These are phyloP conservation scores for Mnemiopsis leidyi DNA, from an alignment of 37 sponge, comb jelly and placozoan genomes.

Conservation along the genomic window DNA sequence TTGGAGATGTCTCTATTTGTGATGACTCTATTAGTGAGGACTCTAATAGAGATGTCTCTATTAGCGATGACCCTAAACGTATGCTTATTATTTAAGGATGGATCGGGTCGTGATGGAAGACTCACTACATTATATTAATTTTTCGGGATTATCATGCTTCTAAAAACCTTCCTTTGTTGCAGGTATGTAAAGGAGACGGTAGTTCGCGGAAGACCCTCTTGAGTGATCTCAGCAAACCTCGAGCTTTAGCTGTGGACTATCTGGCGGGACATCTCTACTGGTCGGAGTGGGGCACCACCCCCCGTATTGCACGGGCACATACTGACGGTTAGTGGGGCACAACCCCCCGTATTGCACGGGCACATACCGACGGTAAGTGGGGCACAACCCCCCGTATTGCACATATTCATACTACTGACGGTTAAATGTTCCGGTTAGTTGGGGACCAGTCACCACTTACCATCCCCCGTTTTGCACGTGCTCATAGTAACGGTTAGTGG, in stretches of 20 bases:
- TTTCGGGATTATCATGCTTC: background rate
- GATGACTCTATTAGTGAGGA: too few species aligned
- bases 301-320: conserved; percentile 21
- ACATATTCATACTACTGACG: conserved; percentile 30
- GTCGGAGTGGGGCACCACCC: conserved; percentile 35
- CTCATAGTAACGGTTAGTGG: conserved; percentile 46
- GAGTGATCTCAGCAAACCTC: conserved; percentile 19
- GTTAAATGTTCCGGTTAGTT: too few species aligned
- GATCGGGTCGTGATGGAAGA: too few species aligned
- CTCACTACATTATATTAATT: too few species aligned
- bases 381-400: conserved; percentile 23
- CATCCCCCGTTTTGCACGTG: conserved; percentile 11
- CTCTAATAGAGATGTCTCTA: too few species aligned
- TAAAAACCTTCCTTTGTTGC: too few species aligned
- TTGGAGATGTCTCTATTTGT: too few species aligned
- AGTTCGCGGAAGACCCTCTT: conserved; percentile 18
- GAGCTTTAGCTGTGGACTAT: conserved; percentile 35
- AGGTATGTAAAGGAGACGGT: conserved; percentile 57
- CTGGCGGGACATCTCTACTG: conserved; percentile 53
- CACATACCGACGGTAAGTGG: conserved; percentile 52
- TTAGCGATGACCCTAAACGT: too few species aligned
- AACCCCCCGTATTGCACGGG: conserved; percentile 20
- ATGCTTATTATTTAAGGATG: too few species aligned
- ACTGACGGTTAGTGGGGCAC: conserved; percentile 55
- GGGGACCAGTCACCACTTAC: too few species aligned